Evolutionary conservation across 2,797 vertebrate species (phyloP), one percentile per base, ranked within the genome.

Genomic region (Poecilia gillii): DNA sequence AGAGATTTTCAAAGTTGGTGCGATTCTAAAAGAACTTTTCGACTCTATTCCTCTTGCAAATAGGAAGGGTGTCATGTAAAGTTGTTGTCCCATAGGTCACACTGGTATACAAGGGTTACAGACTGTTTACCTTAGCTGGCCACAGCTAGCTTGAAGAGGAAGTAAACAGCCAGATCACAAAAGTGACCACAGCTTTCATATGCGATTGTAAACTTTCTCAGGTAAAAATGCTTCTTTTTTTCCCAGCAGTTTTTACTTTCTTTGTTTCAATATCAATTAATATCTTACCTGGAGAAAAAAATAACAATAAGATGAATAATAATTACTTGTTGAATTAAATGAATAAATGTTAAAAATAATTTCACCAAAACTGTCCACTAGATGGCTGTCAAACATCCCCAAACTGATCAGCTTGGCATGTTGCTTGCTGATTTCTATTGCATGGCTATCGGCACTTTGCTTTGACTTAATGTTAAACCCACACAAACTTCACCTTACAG

Each of bases 281-380:
- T n/a, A 3, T 55, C 51, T 55, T 55, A 3, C 51, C 23, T 55
- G 51, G 9, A n/a, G n/a, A 23, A 51, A 49, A 23, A 25, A 51
- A 23, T 23, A 51, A 41, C 28, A 49, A 49, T 49, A 18, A 1
- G 1, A 18, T 51, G 20, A 20, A 51, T 53, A 53, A n/a, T 12
- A 55, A 12, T n/a, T 55, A n/a, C 8, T n/a, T 55, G 53, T 55
- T 55, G 53, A 55, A 55, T 55, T 11, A 55, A n/a, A 55, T n/a
- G 2, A 55, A 55, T n/a, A 55, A 25, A n/a, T 55, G 12, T 55
- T n/a, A n/a, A 31, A 31, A 49, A 2, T 13, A 3, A n/a, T 16
- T 4, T 12, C 2, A 25, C 28, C 6, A 57, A 77, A 84, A 72
- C 33, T 59, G 13, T 80, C 92, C 93, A 91, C 86, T 83, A 91